Base-by-base conservation (phyloP, 2,888 invertebrate genomes). In the Achlya flavicornis region DNA sequence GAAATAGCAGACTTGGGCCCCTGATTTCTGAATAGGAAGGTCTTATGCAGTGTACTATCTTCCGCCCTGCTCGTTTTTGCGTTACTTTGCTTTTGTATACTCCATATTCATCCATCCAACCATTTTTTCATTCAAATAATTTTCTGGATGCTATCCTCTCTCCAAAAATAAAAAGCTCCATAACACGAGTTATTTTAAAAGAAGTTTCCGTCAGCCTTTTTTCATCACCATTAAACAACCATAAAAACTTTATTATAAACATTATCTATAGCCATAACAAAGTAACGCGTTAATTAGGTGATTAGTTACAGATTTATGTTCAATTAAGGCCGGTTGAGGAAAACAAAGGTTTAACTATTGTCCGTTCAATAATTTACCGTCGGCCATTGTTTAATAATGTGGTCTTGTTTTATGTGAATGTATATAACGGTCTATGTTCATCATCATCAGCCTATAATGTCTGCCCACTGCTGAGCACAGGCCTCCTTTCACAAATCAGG, bases 351-450 rank as follows among this genome's bases (percentile, higher is more conserved):
- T 61, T 72, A 66, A 70, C 75, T 74, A 74, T 78, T 67, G 70
- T 64, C 69, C 69, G 74, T 81, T 73, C 81, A 79, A 72, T 73
- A 74, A 76, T 82, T 76, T 71, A 77, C 63, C 63, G 57, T 58
- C 61, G 66, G 64, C 75, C 66, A 78, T 81, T 82, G 81, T 79
- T 78, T 73, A 26, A 60, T 62, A 41, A 59, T 63, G 48, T 16
- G 41, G 38, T 41, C 16, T 59, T n/a, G 16, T 35, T n/a, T 58
- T 35, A 11, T 35, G 16, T 38, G 14, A 38, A 16, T 10, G 1
- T 53, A n/a, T 12, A 38, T 41, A 7, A n/a, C n/a, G n/a, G n/a
- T n/a, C n/a, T n/a, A n/a, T n/a, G n/a, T n/a, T n/a, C n/a, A n/a
- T n/a, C n/a, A n/a, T n/a, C n/a, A n/a, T n/a, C n/a, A n/a, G n/a